Conservation (phyloP, 2,797 vertebrate genomes). For the Mastacembelus armatus region DNA sequence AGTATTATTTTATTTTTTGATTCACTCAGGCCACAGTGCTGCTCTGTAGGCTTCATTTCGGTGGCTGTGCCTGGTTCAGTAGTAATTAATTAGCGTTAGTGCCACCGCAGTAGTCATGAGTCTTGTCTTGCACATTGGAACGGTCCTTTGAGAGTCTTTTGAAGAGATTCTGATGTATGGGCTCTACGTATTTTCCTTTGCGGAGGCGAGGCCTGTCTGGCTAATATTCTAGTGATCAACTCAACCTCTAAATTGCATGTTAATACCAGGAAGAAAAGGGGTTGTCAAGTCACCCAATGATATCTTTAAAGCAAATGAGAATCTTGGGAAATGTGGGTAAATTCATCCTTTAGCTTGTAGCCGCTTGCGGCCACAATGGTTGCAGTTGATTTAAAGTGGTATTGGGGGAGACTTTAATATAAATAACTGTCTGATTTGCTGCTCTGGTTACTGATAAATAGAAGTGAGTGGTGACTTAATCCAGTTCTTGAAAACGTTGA, state of each 20-base stretch:
- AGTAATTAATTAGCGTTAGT: no score
- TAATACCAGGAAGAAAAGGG: background rate
- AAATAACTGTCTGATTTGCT: background rate
- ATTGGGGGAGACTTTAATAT: background rate
- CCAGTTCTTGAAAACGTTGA: background rate
- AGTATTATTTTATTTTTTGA: no score
- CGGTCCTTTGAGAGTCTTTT: no score
- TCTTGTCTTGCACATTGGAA: no score
- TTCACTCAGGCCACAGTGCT: no score
- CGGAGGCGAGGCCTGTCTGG: no score
- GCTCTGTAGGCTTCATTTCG: no score
- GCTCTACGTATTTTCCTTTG: no score
- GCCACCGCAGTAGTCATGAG: no score
- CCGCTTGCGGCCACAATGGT: background rate
- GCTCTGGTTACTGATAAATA: background rate
- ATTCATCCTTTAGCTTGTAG: background rate
- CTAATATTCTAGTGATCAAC: no score
- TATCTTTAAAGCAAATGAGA: background rate
- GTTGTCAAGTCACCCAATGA: background rate
- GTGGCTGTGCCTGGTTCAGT: no score
- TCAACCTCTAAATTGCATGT: background rate
- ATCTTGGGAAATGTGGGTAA: background rate
- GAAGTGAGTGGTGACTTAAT: background rate
- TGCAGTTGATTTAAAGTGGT: background rate
- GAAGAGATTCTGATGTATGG: no score